Percentiles rank a stretch among this genome's conserved stretches.
Conservation (phyloP, 2,113 vertebrate genomes). For the Macquaria australasica region DNA sequence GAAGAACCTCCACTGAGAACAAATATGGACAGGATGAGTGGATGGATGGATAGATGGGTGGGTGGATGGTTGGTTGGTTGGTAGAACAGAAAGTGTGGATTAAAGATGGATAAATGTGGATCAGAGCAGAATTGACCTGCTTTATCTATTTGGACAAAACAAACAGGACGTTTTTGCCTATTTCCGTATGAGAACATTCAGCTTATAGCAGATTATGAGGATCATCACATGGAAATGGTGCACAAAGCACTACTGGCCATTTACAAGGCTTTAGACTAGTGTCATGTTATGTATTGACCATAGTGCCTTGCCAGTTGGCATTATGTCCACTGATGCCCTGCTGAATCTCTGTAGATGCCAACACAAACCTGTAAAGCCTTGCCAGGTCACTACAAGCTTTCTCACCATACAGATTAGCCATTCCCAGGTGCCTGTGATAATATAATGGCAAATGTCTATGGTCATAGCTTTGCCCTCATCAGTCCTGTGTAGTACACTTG, state of each 20-base stretch:
- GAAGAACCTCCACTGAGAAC: slow-evolving; percentile 69
- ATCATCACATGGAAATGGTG: slow-evolving; percentile 44
- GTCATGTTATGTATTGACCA: slow-evolving; percentile 33
- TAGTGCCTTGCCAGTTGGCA: slow-evolving; percentile 55
- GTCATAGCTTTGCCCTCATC: slow-evolving; percentile 4
- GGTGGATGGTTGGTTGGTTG: slow-evolving; percentile 20
- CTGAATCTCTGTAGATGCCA: slow-evolving; percentile 46
- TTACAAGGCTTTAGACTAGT: slow-evolving; percentile 45
- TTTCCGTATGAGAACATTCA: slow-evolving; percentile 51
- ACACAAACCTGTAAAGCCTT: slow-evolving; percentile 37
- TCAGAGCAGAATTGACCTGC: slow-evolving; percentile 55
- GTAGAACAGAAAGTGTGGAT: slow-evolving; percentile 47
- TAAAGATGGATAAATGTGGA: slow-evolving; percentile 58
- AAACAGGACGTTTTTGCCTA: slow-evolving; percentile 10
- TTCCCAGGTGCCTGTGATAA: slow-evolving; percentile 18
- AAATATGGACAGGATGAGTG: slow-evolving; percentile 68
- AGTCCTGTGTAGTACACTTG: not conserved
- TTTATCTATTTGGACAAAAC: slow-evolving; percentile 56
- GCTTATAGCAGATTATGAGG: slow-evolving; percentile 65
- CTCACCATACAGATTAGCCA: slow-evolving; percentile 14
- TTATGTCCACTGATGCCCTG: slow-evolving; percentile 14
- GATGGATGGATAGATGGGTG: slow-evolving; percentile 2
- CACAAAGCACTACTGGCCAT: slow-evolving; percentile 48
- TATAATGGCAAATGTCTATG: slow-evolving; percentile 1
- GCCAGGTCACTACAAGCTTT: slow-evolving; percentile 55